Evolutionary conservation across 2,797 vertebrate genomes (phyloP), one percentile per base, ranked within the genome.

Genomic region (Loris lydekkerianus): DNA sequence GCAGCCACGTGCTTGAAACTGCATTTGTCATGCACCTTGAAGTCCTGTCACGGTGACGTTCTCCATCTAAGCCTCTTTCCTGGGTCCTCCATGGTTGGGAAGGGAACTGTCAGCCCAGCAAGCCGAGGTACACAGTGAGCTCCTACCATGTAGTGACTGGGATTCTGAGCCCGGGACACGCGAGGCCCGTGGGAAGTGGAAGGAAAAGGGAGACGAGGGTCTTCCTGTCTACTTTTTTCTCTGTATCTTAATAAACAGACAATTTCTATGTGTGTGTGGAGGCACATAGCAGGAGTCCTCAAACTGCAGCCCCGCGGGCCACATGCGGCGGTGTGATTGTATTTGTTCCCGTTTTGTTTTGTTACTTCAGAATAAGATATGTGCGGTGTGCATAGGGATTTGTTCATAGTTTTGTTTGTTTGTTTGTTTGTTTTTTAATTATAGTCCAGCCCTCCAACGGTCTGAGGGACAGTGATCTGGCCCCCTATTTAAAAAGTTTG

Each of bases 211-310:
- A 43, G 56, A 76, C 10, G 4, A 7, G 10, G 85, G 4, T 20
- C 3, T 21, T 46, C 49, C 56, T 56, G 56, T 56, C 27, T 65
- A 65, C 17, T 21, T 14, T 40, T 84, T 56, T 83, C 58, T 89
- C 63, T 94, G 34, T 76, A 18, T 40, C 27, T 88, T 61, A 87
- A 87, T 20, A 53, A 86, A 65, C 40, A 78, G 37, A 88, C 80
- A 91, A 34, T 76, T 65, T 34, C 27, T 85, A 3, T 69, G 23
- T 43, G 56, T 81, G 4, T 37, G 0, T 80, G 21, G 80, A 17
- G 46, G 61, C 4, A 25, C 10, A 14, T 40, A 40, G 40, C 40
- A 40, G 40, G 40, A 5, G 40, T 40, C 40, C 40, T 40, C 40
- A 40, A 40, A 40, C 40, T 40, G 40, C 40, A 5, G 3, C 40